A percentile compares a stretch with the other conserved stretches of the same genome.
Conservation (phyloP, 2,888 invertebrate genomes). For the Fragum whitleyi region DNA sequence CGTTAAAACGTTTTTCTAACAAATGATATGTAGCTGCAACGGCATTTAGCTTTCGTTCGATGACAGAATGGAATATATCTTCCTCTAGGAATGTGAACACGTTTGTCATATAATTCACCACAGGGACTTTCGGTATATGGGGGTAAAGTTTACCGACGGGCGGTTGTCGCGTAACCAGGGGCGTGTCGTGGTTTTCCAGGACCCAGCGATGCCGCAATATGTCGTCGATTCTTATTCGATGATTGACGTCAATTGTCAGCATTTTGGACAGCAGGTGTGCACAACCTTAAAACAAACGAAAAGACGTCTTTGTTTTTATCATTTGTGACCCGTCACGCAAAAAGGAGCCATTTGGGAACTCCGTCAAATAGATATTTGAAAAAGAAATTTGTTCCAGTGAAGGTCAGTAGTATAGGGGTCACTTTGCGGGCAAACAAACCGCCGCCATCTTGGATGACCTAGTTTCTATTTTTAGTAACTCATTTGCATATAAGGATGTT, state of each 20-base stretch:
- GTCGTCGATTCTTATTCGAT: slow-evolving; percentile 74
- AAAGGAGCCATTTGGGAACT: too few species aligned
- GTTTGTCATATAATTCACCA: slow-evolving; percentile 74
- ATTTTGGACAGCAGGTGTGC: slow-evolving; percentile 71
- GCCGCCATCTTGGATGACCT: too few species aligned
- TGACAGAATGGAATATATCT: slow-evolving; percentile 74
- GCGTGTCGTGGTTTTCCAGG: slow-evolving; percentile 60
- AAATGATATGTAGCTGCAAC: slow-evolving; percentile 73
- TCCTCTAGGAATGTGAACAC: slow-evolving; percentile 73
- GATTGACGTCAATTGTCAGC: slow-evolving; percentile 69
- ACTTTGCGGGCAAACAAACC: too few species aligned
- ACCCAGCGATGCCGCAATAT: slow-evolving; percentile 77
- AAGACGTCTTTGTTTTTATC: background rate
- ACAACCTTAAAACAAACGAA: slow-evolving; percentile 70
- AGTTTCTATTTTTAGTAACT: too few species aligned
- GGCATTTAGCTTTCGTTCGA: slow-evolving; percentile 73
- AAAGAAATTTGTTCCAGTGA: too few species aligned
- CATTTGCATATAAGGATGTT: too few species aligned
- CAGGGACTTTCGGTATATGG: slow-evolving; percentile 63
- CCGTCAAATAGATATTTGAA: too few species aligned
- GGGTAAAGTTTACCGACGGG: slow-evolving; percentile 65
- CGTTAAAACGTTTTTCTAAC: slow-evolving; percentile 65
- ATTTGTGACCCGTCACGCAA: too few species aligned
- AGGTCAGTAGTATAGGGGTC: too few species aligned
- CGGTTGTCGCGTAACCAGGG: slow-evolving; percentile 64